Percentiles rank a stretch among this genome's conserved stretches.
phyloP scores from a whole-genome alignment of 2,888 invertebrate species.

The Eupithecia dodoneata region DNA sequence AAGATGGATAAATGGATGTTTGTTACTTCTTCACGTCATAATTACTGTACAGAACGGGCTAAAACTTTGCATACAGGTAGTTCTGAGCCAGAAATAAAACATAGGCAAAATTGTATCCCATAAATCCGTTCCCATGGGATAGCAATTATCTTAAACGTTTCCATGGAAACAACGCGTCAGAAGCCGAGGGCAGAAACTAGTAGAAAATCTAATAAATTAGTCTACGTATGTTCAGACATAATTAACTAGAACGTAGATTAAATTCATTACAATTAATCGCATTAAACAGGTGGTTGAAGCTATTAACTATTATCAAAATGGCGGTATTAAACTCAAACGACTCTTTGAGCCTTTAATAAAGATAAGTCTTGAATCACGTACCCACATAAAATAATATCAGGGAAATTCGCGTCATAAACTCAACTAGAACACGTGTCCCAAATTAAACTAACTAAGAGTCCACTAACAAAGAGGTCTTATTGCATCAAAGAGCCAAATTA shows the following conservation, averaged over 20 bases:
- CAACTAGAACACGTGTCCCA: not conserved
- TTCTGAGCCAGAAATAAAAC: too few species aligned
- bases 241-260: not conserved
- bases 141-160: too few species aligned
- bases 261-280: not conserved
- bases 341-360: not conserved
- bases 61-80: too few species aligned
- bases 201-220: not conserved
- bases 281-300: not conserved
- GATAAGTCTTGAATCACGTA: constrained; percentile 2
- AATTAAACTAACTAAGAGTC: constrained; percentile 3
- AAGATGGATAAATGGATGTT: too few species aligned
- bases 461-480: constrained; percentile 8
- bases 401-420: not conserved
- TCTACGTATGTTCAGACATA: not conserved
- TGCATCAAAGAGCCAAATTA: not conserved
- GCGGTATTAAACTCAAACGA: not conserved
- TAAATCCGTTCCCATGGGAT: too few species aligned
- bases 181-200: too few species aligned
- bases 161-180: too few species aligned
- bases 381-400: constrained; percentile 1
- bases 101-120: too few species aligned
- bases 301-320: constrained; percentile 1
- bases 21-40: too few species aligned
- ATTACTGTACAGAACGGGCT: too few species aligned